phyloP scores from a whole-genome alignment of 2,888 invertebrate genomes.

The Caradrina clavipalpis region DNA sequence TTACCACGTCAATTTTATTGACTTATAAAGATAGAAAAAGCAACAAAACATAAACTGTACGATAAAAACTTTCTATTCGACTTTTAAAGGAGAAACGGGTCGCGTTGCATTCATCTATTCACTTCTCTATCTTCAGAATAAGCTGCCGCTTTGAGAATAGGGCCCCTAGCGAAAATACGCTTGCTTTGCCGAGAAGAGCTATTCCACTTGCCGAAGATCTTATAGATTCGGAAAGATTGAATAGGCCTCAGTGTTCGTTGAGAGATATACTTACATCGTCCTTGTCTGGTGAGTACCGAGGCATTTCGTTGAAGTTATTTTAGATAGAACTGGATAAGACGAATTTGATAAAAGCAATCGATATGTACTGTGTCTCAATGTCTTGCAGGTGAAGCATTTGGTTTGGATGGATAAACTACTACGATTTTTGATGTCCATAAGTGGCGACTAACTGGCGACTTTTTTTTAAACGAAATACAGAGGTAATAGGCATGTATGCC shows the following conservation, averaged over 20 bases:
- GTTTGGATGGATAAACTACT: no score
- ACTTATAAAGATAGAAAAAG: neutral
- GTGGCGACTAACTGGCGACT: no score
- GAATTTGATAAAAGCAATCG: slow-evolving; percentile 17
- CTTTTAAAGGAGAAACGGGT: slow-evolving; percentile 73
- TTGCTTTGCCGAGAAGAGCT: slow-evolving; percentile 70
- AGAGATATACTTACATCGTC: slow-evolving; percentile 33
- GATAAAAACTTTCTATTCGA: slow-evolving; percentile 71
- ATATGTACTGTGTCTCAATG: neutral
- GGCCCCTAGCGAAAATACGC: slow-evolving; percentile 74
- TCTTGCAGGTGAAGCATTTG: neutral
- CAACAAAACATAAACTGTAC: slow-evolving; percentile 24
- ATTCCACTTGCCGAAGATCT: slow-evolving; percentile 70
- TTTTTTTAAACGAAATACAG: no score
- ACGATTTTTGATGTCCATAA: no score
- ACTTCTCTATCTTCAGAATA: slow-evolving; percentile 75
- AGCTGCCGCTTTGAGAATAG: slow-evolving; percentile 78
- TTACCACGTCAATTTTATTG: no score
- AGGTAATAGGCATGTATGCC: no score
- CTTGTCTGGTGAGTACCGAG: slow-evolving; percentile 31
- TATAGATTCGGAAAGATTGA: slow-evolving; percentile 68
- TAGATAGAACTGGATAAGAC: neutral
- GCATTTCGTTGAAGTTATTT: slow-evolving; percentile 28
- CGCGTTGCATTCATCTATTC: slow-evolving; percentile 79
- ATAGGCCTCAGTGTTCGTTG: slow-evolving; percentile 52